Percentiles rank a stretch among this genome's conserved stretches.
phyloP scores from a whole-genome alignment of 2,888 invertebrate species.

The Odontothrips loti region DNA sequence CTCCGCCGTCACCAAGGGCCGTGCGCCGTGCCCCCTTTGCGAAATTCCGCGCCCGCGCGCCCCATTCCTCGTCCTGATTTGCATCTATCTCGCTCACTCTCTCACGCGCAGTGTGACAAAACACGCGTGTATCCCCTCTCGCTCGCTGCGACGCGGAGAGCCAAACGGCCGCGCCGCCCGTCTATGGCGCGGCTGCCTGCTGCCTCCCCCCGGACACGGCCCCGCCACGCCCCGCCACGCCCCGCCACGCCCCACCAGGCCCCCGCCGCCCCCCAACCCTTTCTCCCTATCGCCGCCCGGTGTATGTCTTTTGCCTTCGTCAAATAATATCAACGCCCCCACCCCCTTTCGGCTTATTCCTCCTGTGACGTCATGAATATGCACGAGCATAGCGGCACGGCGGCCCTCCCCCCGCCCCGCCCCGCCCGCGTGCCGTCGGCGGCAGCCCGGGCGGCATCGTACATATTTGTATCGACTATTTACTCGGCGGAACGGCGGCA shows the following conservation, averaged over 20 bases:
- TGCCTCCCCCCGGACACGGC: neutral
- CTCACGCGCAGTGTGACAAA: neutral
- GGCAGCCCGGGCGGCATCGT: neutral
- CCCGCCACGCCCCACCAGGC: too few species aligned
- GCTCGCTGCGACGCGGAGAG: too few species aligned
- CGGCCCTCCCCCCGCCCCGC: neutral
- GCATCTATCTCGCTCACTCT: neutral
- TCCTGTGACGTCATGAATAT: conserved; percentile 26
- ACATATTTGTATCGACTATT: conserved; percentile 22
- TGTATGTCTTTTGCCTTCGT: conserved; percentile 26
- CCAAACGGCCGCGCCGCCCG: neutral
- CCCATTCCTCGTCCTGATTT: neutral
- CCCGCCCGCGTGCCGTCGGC: neutral
- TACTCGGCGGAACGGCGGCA: neutral
- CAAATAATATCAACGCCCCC: conserved; percentile 13
- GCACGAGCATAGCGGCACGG: conserved; percentile 16
- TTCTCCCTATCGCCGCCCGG: neutral
- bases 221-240: too few species aligned
- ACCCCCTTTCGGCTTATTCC: conserved; percentile 3
- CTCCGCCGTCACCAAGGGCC: too few species aligned
- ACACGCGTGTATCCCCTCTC: too few species aligned
- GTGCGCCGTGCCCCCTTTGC: too few species aligned
- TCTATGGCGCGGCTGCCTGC: neutral
- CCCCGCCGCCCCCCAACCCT: neutral
- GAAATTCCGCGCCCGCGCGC: neutral